Evolutionary conservation across 2,888 invertebrate genomes (phyloP).

Genomic region (Drosophila glabriapex): DNA sequence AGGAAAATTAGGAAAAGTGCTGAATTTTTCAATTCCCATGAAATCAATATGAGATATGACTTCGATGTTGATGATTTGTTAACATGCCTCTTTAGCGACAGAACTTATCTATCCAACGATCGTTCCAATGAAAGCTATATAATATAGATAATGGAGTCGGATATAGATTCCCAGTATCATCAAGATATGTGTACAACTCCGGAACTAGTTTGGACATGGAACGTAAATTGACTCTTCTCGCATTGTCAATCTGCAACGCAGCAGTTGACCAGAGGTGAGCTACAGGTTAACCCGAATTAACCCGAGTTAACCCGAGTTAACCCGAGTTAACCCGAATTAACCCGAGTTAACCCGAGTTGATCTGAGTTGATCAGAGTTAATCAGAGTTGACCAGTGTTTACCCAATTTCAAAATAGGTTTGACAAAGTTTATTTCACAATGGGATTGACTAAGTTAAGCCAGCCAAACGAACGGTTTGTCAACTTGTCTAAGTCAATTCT

Average conservation of each 20-base stretch:
- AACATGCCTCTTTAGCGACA: too few species aligned
- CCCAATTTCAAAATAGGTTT: not conserved
- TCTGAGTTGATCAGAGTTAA: not conserved
- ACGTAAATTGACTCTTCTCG: not conserved
- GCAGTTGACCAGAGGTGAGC: not conserved
- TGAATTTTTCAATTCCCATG: too few species aligned
- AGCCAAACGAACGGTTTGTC: not conserved
- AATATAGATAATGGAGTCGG: too few species aligned
- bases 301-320: not conserved
- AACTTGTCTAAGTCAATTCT: conserved; percentile 4
- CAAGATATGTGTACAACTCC: not conserved
- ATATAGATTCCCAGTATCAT: not conserved
- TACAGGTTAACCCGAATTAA: not conserved
- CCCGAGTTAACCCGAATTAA: not conserved
- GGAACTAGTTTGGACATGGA: not conserved
- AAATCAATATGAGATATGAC: not conserved
- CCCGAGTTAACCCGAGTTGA: not conserved
- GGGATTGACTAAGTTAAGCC: not conserved
- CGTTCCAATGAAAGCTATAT: too few species aligned
- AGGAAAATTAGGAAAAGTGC: too few species aligned
- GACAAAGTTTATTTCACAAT: not conserved
- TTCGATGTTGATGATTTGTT: not conserved
- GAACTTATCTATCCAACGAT: too few species aligned
- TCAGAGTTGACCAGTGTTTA: not conserved
- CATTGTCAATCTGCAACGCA: not conserved